Percentiles rank a stretch among this genome's conserved stretches.
phyloP scores from a whole-genome alignment of 1,140 invertebrate genomes.

The Druon quercuslanigerum region DNA sequence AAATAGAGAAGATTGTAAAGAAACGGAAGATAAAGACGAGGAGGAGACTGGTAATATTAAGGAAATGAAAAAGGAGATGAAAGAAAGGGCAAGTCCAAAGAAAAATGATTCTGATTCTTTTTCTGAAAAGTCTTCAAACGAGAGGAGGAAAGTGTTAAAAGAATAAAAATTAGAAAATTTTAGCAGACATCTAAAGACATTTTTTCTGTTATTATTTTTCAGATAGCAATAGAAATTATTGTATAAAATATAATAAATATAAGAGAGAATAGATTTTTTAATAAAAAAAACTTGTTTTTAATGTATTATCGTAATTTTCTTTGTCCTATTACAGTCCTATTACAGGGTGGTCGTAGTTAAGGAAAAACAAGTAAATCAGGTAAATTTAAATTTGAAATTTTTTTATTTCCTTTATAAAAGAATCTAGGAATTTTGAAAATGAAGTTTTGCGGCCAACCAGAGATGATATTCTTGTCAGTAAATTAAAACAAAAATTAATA shows the following conservation, averaged over 20 bases:
- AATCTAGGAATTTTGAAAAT: too few species aligned
- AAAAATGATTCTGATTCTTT: not conserved
- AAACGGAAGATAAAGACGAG: not conserved
- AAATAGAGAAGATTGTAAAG: not conserved
- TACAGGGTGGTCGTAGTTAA: too few species aligned
- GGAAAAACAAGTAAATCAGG: too few species aligned
- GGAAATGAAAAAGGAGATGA: slow-evolving; percentile 19
- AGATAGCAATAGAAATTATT: not conserved
- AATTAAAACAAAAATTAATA: too few species aligned
- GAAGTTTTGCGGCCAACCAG: too few species aligned
- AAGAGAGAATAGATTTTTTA: slow-evolving; percentile 1
- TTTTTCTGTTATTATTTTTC: not conserved
- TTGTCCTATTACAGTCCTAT: too few species aligned
- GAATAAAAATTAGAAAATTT: not conserved
- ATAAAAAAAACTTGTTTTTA: not conserved
- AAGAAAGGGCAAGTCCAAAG: slow-evolving; percentile 35
- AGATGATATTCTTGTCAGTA: too few species aligned
- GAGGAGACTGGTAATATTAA: slow-evolving; percentile 22
- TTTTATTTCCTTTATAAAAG: too few species aligned
- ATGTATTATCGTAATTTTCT: not conserved
- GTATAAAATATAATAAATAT: slow-evolving; percentile 2
- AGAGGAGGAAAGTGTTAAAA: not conserved
- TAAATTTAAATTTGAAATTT: too few species aligned
- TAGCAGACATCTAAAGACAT: not conserved
- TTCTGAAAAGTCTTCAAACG: slow-evolving; percentile 11